phyloP scores from a whole-genome alignment of 2,797 vertebrate species.

The Anguilla pacifica region DNA sequence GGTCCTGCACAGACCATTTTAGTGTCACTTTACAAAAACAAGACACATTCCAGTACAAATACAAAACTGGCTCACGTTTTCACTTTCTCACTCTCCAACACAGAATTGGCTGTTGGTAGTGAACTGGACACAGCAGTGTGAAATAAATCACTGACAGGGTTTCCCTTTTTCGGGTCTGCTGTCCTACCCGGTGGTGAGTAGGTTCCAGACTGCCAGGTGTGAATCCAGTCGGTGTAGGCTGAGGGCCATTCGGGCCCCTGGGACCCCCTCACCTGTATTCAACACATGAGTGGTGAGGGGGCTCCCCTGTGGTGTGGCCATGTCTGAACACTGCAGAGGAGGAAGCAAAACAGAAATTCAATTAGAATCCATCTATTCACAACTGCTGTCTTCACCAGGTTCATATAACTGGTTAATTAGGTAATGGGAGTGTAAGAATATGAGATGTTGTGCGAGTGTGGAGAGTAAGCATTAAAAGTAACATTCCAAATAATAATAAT shows the following conservation, averaged over 20 bases:
- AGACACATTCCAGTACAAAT: not conserved
- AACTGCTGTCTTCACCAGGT: not conserved
- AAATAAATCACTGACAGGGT: not conserved
- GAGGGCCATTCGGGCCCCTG: slow-evolving; percentile 67
- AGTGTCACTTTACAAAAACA: not conserved
- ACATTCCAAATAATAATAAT: too few relatives aligned
- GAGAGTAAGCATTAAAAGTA: too few relatives aligned
- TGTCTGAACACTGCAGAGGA: slow-evolving; percentile 57
- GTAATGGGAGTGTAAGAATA: too few relatives aligned
- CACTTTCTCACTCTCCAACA: not conserved
- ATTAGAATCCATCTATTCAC: not conserved
- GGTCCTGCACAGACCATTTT: slow-evolving; percentile 55
- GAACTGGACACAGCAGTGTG: not conserved
- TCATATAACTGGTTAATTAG: too few relatives aligned
- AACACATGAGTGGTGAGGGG: slow-evolving; percentile 76
- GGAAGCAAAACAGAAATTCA: not conserved
- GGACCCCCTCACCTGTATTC: slow-evolving; percentile 68
- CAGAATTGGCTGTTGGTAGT: not conserved
- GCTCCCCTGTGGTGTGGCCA: slow-evolving; percentile 60
- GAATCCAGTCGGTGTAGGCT: slow-evolving; percentile 62
- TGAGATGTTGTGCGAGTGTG: too few relatives aligned
- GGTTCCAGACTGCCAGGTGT: slow-evolving; percentile 58
- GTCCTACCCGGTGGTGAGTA: slow-evolving; percentile 66
- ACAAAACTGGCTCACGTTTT: not conserved
- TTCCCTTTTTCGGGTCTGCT: not conserved